These are phyloP conservation scores for Lepidurus packardi DNA, from an alignment of 1,140 invertebrate genomes.

Conservation along the genomic window DNA sequence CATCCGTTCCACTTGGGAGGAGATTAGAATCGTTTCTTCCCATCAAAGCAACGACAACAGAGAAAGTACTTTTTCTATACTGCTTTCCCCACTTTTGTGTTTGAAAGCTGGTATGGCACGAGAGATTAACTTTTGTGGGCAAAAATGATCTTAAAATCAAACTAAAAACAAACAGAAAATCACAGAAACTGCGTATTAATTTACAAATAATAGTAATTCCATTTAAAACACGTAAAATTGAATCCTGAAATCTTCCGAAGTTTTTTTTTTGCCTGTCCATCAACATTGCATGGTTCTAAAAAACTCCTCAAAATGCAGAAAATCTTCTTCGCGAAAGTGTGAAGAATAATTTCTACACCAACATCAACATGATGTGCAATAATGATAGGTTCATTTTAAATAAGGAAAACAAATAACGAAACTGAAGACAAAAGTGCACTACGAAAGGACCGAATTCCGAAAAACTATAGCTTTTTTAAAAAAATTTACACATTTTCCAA, in stretches of 20 bases:
- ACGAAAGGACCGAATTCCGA: background rate
- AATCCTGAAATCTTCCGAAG: background rate
- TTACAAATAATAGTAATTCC: background rate
- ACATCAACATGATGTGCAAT: conserved; percentile 11
- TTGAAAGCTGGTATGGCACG: conserved; percentile 12
- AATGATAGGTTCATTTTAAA: background rate
- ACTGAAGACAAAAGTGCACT: background rate
- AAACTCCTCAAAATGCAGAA: background rate
- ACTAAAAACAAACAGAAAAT: background rate
- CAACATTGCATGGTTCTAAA: background rate
- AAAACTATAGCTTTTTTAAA: background rate
- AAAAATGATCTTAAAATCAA: background rate
- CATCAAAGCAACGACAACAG: background rate
- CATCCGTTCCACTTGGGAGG: background rate
- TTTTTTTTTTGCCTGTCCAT: background rate
- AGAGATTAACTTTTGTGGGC: background rate
- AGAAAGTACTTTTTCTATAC: background rate
- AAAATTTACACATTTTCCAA: background rate
- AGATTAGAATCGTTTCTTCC: background rate
- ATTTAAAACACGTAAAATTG: background rate
- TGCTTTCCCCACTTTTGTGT: background rate
- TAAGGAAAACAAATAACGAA: background rate
- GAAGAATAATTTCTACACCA: background rate
- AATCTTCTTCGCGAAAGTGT: background rate
- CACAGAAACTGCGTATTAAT: background rate